A percentile compares a stretch with the other conserved stretches of the same genome.
Evolutionary conservation across 2,888 invertebrate species (phyloP).

Genomic region (Drosophila tanythrix): DNA sequence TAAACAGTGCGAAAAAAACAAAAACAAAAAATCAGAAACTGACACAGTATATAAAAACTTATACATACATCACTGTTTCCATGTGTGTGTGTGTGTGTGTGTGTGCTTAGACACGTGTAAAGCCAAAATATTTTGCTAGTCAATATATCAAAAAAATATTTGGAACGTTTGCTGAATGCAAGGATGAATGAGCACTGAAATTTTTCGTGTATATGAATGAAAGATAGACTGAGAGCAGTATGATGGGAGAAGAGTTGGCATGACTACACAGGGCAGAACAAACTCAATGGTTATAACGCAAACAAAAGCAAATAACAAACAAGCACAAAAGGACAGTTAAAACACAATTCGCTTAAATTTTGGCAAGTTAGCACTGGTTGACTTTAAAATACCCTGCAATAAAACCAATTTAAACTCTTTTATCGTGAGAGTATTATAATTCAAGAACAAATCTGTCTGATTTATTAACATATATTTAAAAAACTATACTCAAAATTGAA

Average conservation of each 20-base stretch:
- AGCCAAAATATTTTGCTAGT: conserved; percentile 78
- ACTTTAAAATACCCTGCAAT: conserved; percentile 17
- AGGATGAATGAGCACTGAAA: conserved; percentile 68
- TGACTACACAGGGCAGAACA: conserved; percentile 22
- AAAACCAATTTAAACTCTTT: not conserved
- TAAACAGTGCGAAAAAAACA: conserved; percentile 38
- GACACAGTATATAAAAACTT: conserved; percentile 39
- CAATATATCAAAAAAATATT: conserved; percentile 77
- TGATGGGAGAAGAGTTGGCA: not conserved
- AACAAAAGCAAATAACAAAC: conserved; percentile 30
- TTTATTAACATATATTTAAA: not conserved
- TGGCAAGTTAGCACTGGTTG: fast-evolving
- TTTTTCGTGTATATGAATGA: conserved; percentile 21
- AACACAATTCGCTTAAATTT: conserved; percentile 3
- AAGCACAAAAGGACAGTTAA: conserved; percentile 27
- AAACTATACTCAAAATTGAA: not conserved
- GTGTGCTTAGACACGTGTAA: conserved; percentile 67
- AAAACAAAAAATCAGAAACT: conserved; percentile 29
- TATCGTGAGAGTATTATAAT: not conserved
- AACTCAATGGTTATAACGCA: conserved; percentile 35
- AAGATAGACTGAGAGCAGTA: conserved; percentile 7
- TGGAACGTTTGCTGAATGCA: conserved; percentile 62
- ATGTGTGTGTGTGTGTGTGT: conserved; percentile 15
- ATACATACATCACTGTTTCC: conserved; percentile 20
- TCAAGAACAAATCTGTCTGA: no score